Conservation (phyloP, 1,140 invertebrate genomes). For the Aphelinus atriplicis region DNA sequence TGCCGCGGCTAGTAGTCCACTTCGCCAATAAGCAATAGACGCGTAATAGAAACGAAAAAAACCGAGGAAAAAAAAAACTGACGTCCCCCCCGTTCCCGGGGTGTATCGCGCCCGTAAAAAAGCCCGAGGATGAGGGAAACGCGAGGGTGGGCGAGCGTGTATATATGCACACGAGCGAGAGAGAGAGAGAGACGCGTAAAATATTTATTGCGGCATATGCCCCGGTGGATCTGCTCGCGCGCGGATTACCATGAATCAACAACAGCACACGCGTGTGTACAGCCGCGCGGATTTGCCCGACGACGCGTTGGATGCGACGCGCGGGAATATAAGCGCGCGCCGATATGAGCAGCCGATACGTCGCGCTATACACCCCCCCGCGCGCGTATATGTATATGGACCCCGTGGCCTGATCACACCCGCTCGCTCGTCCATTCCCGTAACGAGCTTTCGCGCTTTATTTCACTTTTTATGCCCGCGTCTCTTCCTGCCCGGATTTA, state of each 20-base stretch:
- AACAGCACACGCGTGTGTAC: conserved; percentile 56
- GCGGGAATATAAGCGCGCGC: conserved; percentile 26
- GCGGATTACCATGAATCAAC: conserved; percentile 56
- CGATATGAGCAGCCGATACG: conserved; percentile 30
- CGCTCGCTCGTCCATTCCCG: conserved; percentile 1
- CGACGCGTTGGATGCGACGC: conserved; percentile 39
- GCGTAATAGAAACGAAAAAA: conserved; percentile 59
- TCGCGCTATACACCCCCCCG: not conserved
- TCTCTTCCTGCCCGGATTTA: conserved; percentile 9
- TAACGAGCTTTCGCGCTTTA: not conserved
- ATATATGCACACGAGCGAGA: no score
- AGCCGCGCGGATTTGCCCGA: conserved; percentile 51
- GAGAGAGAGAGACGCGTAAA: conserved; percentile 43
- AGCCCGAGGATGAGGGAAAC: conserved; percentile 10
- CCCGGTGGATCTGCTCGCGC: conserved; percentile 35
- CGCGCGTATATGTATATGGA: not conserved
- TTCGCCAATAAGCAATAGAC: conserved; percentile 68
- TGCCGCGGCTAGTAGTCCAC: conserved; percentile 60
- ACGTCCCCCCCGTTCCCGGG: conserved; percentile 26
- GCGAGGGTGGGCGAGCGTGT: conserved; percentile 9
- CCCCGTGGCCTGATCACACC: conserved; percentile 38
- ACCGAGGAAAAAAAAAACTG: conserved; percentile 30
- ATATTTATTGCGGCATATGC: conserved; percentile 60
- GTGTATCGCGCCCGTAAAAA: conserved; percentile 27
- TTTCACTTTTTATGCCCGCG: no score